Evolutionary conservation across 2,113 vertebrate species (phyloP), one percentile per base, ranked within the genome.

Genomic region (Cebus imitator): DNA sequence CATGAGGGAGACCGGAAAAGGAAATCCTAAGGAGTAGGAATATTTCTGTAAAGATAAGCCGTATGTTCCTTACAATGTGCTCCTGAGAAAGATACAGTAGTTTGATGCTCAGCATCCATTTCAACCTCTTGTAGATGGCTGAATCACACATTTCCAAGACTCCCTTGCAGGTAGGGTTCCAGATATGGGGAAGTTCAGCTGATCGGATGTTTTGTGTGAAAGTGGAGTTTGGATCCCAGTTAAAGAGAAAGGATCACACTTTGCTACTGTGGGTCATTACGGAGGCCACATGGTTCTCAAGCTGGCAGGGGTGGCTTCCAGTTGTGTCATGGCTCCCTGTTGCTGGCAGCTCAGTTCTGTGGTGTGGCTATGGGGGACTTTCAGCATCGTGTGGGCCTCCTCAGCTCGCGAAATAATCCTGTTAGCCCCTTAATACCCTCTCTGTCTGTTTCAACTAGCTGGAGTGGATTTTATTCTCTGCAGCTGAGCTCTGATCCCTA

Each of bases 141-240:
- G 52, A 64, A 25, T 21, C 16, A 57, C 5, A 18, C 21, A 35
- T 78, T 84, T 80, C 37, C 48, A 66, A 92, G 93, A 95, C 35
- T 96, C 88, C 55, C 72, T 97, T 97, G 94, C 88, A 82, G 94
- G 94, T 97, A 92, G 37, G 57, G 30, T 76, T 90, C 76, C 43
- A 64, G 61, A 70, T 58, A 3, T 57, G 70, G 68, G 55, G 61
- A 87, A 6, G 48, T 85, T 88, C 57, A 81, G 32, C 66, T 45
- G 45, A 81, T 91, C 8, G 20, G 45, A 81, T 6, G 11, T 64
- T 52, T 32, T 78, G 35, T 57, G 86, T 48, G 40, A 80, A 50
- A 75, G 55, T 48, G 76, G 86, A 86, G 32, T 91, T 95, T 93
- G 84, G 80, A 72, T 91, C 87, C 82, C 45, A 76, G 37, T 43